phyloP scores from a whole-genome alignment of 92 coral and sea anemone species.

The Meandrina meandrites region DNA sequence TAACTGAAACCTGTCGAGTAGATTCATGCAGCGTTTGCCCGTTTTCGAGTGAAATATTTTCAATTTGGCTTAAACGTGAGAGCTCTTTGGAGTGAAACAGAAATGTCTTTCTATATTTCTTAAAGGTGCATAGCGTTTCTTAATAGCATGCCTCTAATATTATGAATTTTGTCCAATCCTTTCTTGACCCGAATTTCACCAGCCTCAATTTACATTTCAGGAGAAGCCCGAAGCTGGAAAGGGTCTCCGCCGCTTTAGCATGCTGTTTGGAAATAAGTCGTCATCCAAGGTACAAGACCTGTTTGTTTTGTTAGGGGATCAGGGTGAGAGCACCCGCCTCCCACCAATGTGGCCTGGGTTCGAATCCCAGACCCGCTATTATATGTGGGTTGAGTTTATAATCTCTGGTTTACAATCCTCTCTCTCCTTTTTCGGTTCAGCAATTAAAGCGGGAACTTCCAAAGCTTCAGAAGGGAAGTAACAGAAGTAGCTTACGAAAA shows the following conservation, averaged over 20 bases:
- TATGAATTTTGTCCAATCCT: not conserved
- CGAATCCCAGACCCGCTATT: too few species aligned
- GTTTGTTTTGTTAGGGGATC: not conserved
- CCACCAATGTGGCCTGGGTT: too few species aligned
- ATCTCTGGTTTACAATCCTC: not conserved
- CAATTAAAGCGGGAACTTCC: slow-evolving; percentile 63
- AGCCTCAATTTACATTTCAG: slow-evolving; percentile 3
- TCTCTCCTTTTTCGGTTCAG: slow-evolving; percentile 26
- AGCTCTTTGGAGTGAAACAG: not conserved
- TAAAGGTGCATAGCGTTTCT: not conserved
- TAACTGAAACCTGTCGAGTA: not conserved
- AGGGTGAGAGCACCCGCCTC: too few species aligned
- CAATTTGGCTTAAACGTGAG: not conserved
- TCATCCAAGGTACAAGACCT: slow-evolving; percentile 50
- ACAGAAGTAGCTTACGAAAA: slow-evolving; percentile 40
- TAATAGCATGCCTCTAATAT: too few species aligned
- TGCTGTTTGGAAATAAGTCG: slow-evolving; percentile 64
- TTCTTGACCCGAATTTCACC: not conserved
- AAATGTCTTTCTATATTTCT: not conserved
- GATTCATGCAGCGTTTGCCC: not conserved
- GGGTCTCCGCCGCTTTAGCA: slow-evolving; percentile 63
- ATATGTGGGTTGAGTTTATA: too few species aligned
- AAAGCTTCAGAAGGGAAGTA: slow-evolving; percentile 46
- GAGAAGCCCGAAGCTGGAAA: slow-evolving; percentile 50
- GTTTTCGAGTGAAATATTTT: not conserved